phyloP scores from a whole-genome alignment of 2,113 vertebrate species.

The Notiomystis cincta region DNA sequence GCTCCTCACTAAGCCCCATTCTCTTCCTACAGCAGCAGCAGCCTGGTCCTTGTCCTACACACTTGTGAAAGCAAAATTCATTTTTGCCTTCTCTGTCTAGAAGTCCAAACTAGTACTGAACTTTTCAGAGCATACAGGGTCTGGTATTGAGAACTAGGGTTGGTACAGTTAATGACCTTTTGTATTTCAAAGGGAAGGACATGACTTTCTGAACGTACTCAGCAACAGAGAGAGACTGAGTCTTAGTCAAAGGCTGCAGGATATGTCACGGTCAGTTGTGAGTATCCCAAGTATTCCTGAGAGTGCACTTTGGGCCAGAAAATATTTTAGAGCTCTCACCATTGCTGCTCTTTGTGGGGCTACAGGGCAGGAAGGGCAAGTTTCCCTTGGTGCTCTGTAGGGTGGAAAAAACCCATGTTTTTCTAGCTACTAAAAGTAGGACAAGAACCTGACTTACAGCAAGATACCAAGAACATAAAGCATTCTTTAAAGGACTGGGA shows the following conservation, averaged over 20 bases:
- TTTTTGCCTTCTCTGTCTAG: neutral
- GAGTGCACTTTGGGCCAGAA: neutral
- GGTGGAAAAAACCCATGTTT: rapidly evolving
- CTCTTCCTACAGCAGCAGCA: neutral
- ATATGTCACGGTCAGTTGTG: neutral
- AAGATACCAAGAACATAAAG: neutral
- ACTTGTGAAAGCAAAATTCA: neutral
- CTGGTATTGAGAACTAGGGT: neutral
- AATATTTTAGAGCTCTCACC: neutral
- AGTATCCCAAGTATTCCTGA: neutral
- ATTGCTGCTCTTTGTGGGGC: neutral
- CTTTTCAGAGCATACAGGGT: neutral
- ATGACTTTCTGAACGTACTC: neutral
- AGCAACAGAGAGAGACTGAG: rapidly evolving
- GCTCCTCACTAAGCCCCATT: neutral
- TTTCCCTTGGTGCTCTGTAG: neutral
- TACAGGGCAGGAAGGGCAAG: neutral
- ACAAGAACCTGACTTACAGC: neutral
- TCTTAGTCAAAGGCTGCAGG: neutral
- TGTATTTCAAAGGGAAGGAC: neutral
- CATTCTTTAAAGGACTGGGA: neutral
- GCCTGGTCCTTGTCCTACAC: no score
- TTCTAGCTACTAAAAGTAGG: neutral
- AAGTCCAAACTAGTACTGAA: neutral
- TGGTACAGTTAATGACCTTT: neutral